Conservation (phyloP, 2,888 invertebrate species). For the Euzophera pinguis region DNA sequence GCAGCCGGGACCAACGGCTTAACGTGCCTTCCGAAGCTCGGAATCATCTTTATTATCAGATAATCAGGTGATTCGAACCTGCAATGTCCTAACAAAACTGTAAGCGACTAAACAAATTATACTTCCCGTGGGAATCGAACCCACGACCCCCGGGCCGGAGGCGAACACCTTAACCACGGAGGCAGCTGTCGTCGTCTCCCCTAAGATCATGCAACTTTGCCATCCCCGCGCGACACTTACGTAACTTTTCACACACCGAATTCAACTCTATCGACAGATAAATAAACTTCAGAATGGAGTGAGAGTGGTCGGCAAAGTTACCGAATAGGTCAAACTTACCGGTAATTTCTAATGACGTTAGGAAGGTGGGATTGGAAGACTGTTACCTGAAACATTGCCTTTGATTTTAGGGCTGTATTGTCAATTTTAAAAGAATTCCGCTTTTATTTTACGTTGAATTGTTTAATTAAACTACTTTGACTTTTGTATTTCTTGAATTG, state of each 20-base stretch:
- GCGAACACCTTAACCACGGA: too few relatives aligned
- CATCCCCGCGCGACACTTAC: background rate
- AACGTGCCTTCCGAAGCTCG: too few relatives aligned
- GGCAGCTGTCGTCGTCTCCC: too few relatives aligned
- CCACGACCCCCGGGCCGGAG: too few relatives aligned
- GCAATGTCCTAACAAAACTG: too few relatives aligned
- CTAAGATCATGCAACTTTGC: background rate
- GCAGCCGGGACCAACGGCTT: too few relatives aligned
- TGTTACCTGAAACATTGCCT: background rate
- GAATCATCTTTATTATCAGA: too few relatives aligned
- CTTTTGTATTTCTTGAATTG: too few relatives aligned
- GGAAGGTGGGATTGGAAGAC: conserved; percentile 1
- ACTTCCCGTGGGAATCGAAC: too few relatives aligned
- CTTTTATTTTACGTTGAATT: background rate
- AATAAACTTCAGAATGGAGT: background rate
- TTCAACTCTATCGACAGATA: background rate
- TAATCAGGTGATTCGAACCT: too few relatives aligned
- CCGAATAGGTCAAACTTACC: conserved; percentile 9
- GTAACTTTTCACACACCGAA: background rate
- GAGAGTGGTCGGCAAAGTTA: background rate
- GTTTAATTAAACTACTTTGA: too few relatives aligned
- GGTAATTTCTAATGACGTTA: conserved; percentile 10
- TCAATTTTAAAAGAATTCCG: background rate
- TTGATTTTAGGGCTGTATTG: background rate
- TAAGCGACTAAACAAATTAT: too few relatives aligned